A percentile compares a stretch with the other conserved stretches of the same genome.
phyloP scores from a whole-genome alignment of 2,888 invertebrate genomes.

The Isoperla grammatica region DNA sequence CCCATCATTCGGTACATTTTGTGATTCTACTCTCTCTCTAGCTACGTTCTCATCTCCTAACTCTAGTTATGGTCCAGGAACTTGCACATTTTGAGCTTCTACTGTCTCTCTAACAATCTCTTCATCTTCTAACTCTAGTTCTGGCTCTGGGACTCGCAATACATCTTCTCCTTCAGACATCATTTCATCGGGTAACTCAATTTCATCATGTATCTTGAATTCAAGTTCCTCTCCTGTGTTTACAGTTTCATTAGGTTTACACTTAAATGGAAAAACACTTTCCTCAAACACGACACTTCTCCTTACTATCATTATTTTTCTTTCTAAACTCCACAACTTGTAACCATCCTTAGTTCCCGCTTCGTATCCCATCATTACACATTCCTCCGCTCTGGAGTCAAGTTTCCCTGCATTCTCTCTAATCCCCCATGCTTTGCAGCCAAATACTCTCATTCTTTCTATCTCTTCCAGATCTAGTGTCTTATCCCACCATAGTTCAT shows the following conservation, averaged over 20 bases:
- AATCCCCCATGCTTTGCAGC: slow-evolving; percentile 21
- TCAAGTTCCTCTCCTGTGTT: neutral
- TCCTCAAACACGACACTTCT: neutral
- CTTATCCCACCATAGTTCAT: slow-evolving; percentile 20
- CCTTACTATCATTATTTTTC: slow-evolving; percentile 5
- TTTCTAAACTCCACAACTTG: slow-evolving; percentile 15
- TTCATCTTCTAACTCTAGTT: neutral
- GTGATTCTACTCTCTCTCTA: neutral
- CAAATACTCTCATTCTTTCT: slow-evolving; percentile 27
- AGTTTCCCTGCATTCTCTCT: slow-evolving; percentile 4
- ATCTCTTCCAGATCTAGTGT: slow-evolving; percentile 23
- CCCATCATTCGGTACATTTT: neutral
- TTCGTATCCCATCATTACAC: slow-evolving; percentile 19
- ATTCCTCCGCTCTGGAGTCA: slow-evolving; percentile 13
- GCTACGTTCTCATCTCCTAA: neutral
- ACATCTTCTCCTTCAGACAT: no score
- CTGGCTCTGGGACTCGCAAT: no score
- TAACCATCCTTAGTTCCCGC: slow-evolving; percentile 19
- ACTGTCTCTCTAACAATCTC: neutral
- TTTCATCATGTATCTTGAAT: neutral
- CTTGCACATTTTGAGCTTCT: no score
- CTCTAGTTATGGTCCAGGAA: neutral
- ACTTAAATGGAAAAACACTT: no score
- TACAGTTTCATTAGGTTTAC: neutral
- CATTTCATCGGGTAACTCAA: no score